Percentiles rank a stretch among this genome's conserved stretches.
Conservation (phyloP, 2,113 vertebrate genomes). For the Nothobranchius furzeri region DNA sequence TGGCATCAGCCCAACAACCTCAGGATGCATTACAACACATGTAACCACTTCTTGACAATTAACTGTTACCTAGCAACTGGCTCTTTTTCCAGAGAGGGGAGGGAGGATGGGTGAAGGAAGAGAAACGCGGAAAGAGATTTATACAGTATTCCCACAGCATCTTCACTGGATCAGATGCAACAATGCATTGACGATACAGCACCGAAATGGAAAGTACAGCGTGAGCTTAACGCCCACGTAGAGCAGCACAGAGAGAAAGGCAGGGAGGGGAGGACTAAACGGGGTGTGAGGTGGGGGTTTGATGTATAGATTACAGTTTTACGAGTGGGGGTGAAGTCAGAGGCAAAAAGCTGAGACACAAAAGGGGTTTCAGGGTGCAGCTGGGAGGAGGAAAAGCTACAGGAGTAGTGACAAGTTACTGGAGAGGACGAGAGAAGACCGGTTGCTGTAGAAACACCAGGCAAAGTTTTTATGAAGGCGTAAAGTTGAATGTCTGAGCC, state of each 20-base stretch:
- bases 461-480: slow-evolving; percentile 77
- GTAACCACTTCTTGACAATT: slow-evolving; percentile 86
- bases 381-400: slow-evolving; percentile 12
- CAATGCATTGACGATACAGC: slow-evolving; percentile 77
- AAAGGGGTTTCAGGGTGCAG: slow-evolving; percentile 12
- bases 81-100: slow-evolving; percentile 71
- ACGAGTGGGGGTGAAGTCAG: not conserved
- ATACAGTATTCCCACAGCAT: slow-evolving; percentile 71
- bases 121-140: slow-evolving; percentile 56
- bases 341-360: slow-evolving; percentile 1
- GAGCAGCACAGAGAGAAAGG: slow-evolving; percentile 34
- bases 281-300: slow-evolving; percentile 14
- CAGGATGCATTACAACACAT: slow-evolving; percentile 79
- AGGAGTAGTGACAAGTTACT: slow-evolving; percentile 31
- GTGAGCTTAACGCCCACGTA: slow-evolving; percentile 76
- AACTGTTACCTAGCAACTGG: slow-evolving; percentile 87
- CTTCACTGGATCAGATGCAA: slow-evolving; percentile 77
- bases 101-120: slow-evolving; percentile 25
- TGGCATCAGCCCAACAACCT: slow-evolving; percentile 70
- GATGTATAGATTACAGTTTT: slow-evolving; percentile 55
- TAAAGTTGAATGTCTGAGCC: slow-evolving; percentile 56
- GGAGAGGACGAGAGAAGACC: slow-evolving; percentile 35
- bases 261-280: slow-evolving; percentile 10
- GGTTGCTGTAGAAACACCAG: slow-evolving; percentile 76
- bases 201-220: slow-evolving; percentile 79